phyloP scores from a whole-genome alignment of 2,888 invertebrate genomes.

The Acronicta leporina region DNA sequence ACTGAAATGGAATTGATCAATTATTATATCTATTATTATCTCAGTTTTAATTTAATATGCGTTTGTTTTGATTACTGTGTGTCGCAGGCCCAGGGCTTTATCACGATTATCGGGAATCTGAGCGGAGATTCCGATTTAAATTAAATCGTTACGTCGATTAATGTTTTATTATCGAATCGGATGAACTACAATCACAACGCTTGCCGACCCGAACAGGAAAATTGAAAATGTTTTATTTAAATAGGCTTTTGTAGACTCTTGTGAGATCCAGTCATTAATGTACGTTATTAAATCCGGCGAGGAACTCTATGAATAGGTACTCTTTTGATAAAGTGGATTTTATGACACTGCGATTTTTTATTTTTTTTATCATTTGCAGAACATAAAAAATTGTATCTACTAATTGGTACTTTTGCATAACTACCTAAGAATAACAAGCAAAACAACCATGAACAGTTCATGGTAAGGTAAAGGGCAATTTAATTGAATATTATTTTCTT shows the following conservation, averaged over 20 bases:
- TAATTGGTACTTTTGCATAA: no score
- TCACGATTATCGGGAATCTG: constrained; percentile 1
- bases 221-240: constrained; percentile 1
- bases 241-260: background rate
- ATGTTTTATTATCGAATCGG: constrained; percentile 17
- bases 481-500: no score
- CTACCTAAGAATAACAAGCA: no score
- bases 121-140: constrained; percentile 6
- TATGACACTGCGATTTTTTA: no score
- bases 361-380: no score
- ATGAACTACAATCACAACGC: constrained; percentile 15
- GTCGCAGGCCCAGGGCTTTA: background rate
- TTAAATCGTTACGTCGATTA: constrained; percentile 21
- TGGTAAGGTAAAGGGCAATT: no score
- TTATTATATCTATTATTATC: background rate
- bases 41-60: background rate
- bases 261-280: background rate
- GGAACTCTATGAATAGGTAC: background rate
- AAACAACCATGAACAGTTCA: no score
- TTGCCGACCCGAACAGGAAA: constrained; percentile 5
- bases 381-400: no score
- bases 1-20: background rate
- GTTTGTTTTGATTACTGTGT: background rate
- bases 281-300: no score
- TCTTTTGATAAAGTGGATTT: no score